Evolutionary conservation across 92 coral and sea anemone species (phyloP).

Genomic region (Zoanthus gigantus): DNA sequence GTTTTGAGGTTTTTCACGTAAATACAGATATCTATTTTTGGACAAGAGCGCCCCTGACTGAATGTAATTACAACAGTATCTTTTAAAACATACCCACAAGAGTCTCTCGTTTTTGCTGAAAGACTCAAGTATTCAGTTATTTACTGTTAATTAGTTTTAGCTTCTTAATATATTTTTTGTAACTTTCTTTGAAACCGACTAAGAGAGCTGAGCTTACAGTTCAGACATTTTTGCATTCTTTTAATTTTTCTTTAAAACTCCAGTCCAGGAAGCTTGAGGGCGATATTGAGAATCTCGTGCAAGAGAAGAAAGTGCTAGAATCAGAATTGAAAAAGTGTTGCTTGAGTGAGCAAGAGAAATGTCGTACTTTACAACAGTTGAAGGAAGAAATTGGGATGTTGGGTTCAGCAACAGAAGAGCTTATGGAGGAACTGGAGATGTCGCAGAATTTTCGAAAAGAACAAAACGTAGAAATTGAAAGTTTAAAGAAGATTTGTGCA

Average conservation of each 20-base stretch:
- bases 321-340: conserved; percentile 52
- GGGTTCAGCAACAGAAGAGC: conserved; percentile 85
- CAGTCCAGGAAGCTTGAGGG: neutral
- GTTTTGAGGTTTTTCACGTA: no score
- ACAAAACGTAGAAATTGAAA: conserved; percentile 89
- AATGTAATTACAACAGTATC: no score
- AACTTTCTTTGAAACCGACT: no score
- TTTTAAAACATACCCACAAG: no score
- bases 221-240: neutral
- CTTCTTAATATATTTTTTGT: no score
- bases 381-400: conserved; percentile 80
- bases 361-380: conserved; percentile 78
- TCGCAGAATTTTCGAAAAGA: conserved; percentile 90
- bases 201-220: no score
- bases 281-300: conserved; percentile 1
- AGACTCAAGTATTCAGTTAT: no score
- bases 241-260: neutral
- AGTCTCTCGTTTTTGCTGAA: no score
- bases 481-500: conserved; percentile 84
- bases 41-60: no score
- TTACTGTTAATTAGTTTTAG: no score
- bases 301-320: conserved; percentile 48
- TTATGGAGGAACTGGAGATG: conserved; percentile 94
- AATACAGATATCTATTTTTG: no score
- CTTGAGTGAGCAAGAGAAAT: conserved; percentile 67